Base-by-base conservation (phyloP, 2,797 vertebrate genomes). In the Sebastes hopkinsi region DNA sequence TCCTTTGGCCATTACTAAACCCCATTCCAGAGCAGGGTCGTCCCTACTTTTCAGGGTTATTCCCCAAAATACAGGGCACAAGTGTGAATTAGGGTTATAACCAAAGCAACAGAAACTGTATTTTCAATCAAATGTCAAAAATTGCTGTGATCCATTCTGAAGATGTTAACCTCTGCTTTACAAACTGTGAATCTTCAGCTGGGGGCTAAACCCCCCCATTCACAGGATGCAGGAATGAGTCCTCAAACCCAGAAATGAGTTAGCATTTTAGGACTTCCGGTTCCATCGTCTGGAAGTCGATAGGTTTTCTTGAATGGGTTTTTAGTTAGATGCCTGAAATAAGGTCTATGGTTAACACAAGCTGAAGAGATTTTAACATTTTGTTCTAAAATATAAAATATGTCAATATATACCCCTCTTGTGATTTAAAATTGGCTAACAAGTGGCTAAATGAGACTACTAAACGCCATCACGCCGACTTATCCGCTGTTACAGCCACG, bases 341-440 rank as follows among this genome's bases (percentile, higher is more conserved):
- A 20, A 50, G 46, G 46, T 50, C 18, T 20, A 0, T 0, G 46
- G 46, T 20, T 50, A 4, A 50, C 14, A 50, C 46, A 50, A 50
- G 46, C 46, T 50, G 16, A 50, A 50, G 18, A 50, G 46, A 50
- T 50, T 50, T 4, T 20, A 50, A 50, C 46, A 0, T 50, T 20
- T 20, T 50, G 18, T 50, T 50, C 46, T 50, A 20, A 18, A 20
- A 50, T 50, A 50, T 50, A 50, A 50, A 50, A 20, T 2, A 50
- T 0, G 7, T 50, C 46, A 50, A 50, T 50, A 50, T 2, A 50
- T 20, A 50, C 7, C 46, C 18, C 7, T 0, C 18, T 50, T 8
- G 16, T 50, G 7, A 50, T 50, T 50, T 50, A 0, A 50, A 50
- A 50, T 46, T 46, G 42, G 42, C 42, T 50, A 50, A 50, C 46